Evolutionary conservation across 2,113 vertebrate genomes (phyloP), one percentile per base, ranked within the genome.

Genomic region (Phalacrocorax aristotelis): DNA sequence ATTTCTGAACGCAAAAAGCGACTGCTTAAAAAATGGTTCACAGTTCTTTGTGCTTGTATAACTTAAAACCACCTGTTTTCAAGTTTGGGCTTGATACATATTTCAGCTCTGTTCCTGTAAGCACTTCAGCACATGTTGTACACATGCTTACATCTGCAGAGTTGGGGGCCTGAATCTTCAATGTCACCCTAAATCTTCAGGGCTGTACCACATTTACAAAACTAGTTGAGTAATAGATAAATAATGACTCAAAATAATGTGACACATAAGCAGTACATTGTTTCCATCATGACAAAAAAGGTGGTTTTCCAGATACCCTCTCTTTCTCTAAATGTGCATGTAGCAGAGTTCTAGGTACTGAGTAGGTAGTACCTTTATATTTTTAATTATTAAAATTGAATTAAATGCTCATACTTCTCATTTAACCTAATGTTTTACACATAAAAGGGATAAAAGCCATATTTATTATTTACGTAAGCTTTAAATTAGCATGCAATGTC

Each of bases 11-110:
- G 0, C 64, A 79, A 60, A 90, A 92, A 82, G 78, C 0, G 2
- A 9, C 86, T 89, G 60, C 83, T 66, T 74, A 89, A 83, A 80
- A 83, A 82, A 29, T 40, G 46, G 71, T 90, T 95, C 62, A 13
- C 89, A 81, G 44, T 90, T 95, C 91, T 94, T 90, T 95, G 78
- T 88, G 87, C 93, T 96, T 97, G 87, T 95, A 96, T 96, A 94
- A 96, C 87, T 94, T 95, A 86, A 96, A 97, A 55, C 79, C 96
- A 95, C 94, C 94, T 97, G 93, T 97, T 97, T 97, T 97, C 95
- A 97, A 95, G 95, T 97, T 97, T 88, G 91, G 96, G 77, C 96
- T 96, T 97, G 94, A 96, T 94, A 91, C 91, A 97, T 97, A 96
- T 62, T 97, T 97, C 89, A 95, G 83, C 70, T 90, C 71, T 2